Evolutionary conservation across 2,797 vertebrate species (phyloP).

Genomic region (Fistularia commersonii): DNA sequence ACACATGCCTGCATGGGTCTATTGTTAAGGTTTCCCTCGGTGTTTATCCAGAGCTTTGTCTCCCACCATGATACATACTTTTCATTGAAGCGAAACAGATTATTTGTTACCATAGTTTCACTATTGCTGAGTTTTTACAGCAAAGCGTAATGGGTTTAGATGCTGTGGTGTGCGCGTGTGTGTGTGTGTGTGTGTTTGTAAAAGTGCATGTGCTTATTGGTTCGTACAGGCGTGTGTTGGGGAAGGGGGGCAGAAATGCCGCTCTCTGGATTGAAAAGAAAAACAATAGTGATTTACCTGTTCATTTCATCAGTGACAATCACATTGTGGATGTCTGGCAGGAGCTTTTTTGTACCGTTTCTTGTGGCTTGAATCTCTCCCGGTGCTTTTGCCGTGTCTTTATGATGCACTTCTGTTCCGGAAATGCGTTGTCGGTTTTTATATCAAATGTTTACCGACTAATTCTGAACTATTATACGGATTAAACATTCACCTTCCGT

Average conservation of each 20-base stretch:
- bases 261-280: constrained; percentile 22
- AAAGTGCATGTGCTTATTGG: too few species aligned
- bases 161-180: neutral
- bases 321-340: constrained; percentile 34
- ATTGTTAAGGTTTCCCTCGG: constrained; percentile 68
- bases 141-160: constrained; percentile 62
- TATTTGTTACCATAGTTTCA: constrained; percentile 85
- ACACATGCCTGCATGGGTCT: constrained; percentile 48
- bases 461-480: too few species aligned
- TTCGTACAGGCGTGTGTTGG: too few species aligned
- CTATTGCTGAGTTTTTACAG: constrained; percentile 73
- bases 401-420: too few species aligned
- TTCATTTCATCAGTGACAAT: constrained; percentile 61
- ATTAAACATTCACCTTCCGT: too few species aligned
- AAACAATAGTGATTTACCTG: constrained; percentile 63
- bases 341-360: constrained; percentile 8
- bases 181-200: neutral
- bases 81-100: constrained; percentile 80
- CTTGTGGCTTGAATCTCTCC: too few species aligned
- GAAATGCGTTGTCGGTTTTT: too few species aligned
- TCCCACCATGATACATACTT: constrained; percentile 81
- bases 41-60: constrained; percentile 78
- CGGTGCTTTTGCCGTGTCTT: too few species aligned
- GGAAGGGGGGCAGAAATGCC: constrained; percentile 24
- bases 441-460: too few species aligned